Evolutionary conservation across 2,888 invertebrate species (phyloP), one percentile per base, ranked within the genome.

Genomic region (Anaspis maculata): DNA sequence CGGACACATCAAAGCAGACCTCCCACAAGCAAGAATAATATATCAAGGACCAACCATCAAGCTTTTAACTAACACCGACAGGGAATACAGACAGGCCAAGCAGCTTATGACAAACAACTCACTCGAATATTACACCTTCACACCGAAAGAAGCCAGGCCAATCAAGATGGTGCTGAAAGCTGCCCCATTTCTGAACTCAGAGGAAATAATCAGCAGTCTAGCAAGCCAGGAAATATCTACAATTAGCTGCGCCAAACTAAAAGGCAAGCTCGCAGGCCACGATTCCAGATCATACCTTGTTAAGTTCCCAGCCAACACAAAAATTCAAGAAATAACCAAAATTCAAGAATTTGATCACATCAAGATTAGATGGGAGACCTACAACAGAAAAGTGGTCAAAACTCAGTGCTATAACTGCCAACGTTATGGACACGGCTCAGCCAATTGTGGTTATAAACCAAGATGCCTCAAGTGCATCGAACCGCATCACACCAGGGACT

Each of bases 331-430:
- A 9, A 3, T 31, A 2, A 33, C 23, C 26, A 21, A 22, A 15
- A 31, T 27, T 7, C 23, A 23, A 13, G 27, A 30, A 22, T 5
- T 39, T 3, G 34, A 39, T 25, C 13, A 19, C 19, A 19, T 31
- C 3, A 23, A 30, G 13, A n/a, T 31, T 3, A 15, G 25, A 13
- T 34, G 34, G 34, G 26, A 39, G 13, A 11, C n/a, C 9, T 39
- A 34, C 16, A 3, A n/a, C 15, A 33, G 16, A 1, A 37, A 48
- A 9, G 13, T 15, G 3, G 65, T 61, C 32, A 29, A 45, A 1
- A 59, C 45, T 21, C 69, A 70, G 37, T 70, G 69, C 43, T 53
- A 61, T 34, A 57, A 62, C 10, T 70, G 69, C 42, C 70, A 69
- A 41, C 56, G 52, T 37, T 69, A 66, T 62, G 68, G 68, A 0